Percentiles rank a stretch among this genome's conserved stretches.
These are phyloP conservation scores for Amblyraja radiata DNA, from an alignment of 2,797 vertebrate species.

Conservation along the genomic window DNA sequence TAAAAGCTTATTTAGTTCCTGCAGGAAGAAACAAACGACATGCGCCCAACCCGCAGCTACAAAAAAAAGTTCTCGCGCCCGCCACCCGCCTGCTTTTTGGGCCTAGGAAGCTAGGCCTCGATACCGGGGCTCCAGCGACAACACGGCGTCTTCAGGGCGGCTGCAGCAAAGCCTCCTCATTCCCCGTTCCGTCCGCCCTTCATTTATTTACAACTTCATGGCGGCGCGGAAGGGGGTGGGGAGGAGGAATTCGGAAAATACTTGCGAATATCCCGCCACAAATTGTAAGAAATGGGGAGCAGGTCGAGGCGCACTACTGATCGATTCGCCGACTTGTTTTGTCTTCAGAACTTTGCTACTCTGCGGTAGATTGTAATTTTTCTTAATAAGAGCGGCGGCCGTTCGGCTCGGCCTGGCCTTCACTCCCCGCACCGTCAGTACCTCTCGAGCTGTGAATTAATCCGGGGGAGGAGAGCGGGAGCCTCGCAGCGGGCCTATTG, in stretches of 20 bases:
- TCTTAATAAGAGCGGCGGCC: too few species aligned
- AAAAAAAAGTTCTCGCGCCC: constrained; percentile 20
- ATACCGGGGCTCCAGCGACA: neutral
- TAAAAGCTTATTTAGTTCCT: neutral
- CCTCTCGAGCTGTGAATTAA: neutral
- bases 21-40: neutral
- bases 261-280: neutral
- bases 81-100: neutral
- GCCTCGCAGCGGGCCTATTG: neutral
- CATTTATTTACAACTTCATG: constrained; percentile 23
- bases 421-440: neutral
- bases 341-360: neutral
- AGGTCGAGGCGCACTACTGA: neutral
- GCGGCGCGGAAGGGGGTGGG: neutral
- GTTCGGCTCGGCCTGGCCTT: neutral
- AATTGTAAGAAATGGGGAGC: neutral
- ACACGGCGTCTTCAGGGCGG: too few species aligned
- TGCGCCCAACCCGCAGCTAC: neutral
- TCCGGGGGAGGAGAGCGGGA: neutral
- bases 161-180: too few species aligned
- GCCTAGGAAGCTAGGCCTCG: constrained; percentile 6
- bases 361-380: too few species aligned
- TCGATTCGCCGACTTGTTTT: neutral
- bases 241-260: neutral
- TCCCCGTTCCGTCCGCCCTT: neutral